Evolutionary conservation across 2,113 vertebrate species (phyloP).

Genomic region (Hippocampus abdominalis): DNA sequence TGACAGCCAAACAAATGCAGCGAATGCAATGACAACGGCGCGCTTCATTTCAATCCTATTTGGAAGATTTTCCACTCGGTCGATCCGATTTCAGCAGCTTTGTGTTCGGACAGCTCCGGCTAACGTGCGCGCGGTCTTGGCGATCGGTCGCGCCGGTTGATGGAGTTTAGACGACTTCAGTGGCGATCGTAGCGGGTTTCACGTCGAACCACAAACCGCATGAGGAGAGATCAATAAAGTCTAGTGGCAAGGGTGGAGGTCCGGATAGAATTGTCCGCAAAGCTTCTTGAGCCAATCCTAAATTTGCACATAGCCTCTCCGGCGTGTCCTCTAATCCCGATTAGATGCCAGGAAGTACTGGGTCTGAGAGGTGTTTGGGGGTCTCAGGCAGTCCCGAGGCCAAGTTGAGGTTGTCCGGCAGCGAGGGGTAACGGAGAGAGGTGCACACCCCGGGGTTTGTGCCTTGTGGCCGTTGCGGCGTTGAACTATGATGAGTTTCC

Average conservation of each 20-base stretch:
- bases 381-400: conserved; percentile 70
- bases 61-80: neutral
- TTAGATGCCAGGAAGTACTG: conserved; percentile 77
- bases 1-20: neutral
- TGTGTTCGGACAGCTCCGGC: neutral
- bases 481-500: conserved; percentile 55
- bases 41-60: neutral
- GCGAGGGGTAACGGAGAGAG: conserved; percentile 78
- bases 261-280: neutral
- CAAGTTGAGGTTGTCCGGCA: conserved; percentile 82
- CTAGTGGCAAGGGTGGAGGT: conserved; percentile 67
- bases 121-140: neutral
- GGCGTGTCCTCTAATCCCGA: neutral
- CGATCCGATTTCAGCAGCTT: too few species aligned
- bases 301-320: too few species aligned
- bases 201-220: conserved; percentile 88
- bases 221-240: conserved; percentile 98
- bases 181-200: too few species aligned
- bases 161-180: too few species aligned
- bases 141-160: too few species aligned
- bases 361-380: conserved; percentile 86
- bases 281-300: neutral
- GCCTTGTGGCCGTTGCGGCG: conserved; percentile 11
- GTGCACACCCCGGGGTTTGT: conserved; percentile 22
- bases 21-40: neutral